phyloP scores from a whole-genome alignment of 2,113 vertebrate genomes.

The Barnardius zonarius region DNA sequence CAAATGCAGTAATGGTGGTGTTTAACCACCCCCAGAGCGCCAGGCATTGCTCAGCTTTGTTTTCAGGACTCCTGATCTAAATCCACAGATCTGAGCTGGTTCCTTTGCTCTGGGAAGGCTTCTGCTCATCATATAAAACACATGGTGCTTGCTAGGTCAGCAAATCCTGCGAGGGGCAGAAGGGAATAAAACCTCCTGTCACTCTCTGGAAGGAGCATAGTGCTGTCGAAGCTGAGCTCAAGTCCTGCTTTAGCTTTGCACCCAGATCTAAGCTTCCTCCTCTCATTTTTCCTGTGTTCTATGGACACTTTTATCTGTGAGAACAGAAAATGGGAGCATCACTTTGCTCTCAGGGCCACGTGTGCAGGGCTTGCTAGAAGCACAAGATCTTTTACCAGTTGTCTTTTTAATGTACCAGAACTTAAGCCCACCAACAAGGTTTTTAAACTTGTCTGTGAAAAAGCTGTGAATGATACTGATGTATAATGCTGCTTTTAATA shows the following conservation, averaged over 20 bases:
- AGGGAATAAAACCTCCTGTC: not conserved
- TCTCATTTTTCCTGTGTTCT: not conserved
- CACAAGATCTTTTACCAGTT: not conserved
- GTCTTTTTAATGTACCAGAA: not conserved
- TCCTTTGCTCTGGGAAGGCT: not conserved
- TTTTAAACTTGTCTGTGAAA: not conserved
- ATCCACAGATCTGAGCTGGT: not conserved
- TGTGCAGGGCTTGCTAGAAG: not conserved
- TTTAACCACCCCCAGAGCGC: not conserved
- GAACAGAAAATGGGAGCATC: fast-evolving
- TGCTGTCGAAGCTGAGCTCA: not conserved
- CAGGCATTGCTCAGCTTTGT: not conserved
- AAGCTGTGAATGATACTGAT: not conserved
- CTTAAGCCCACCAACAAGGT: not conserved
- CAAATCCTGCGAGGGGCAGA: not conserved
- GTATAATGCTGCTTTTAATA: not conserved
- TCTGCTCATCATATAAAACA: not conserved
- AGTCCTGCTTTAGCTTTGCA: not conserved
- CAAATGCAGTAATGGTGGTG: fast-evolving
- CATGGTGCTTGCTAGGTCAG: not conserved
- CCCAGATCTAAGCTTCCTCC: not conserved
- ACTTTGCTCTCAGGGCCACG: not conserved
- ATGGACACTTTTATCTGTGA: not conserved
- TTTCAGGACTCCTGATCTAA: fast-evolving
- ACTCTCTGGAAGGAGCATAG: not conserved